A percentile compares a stretch with the other conserved stretches of the same genome.
phyloP scores from a whole-genome alignment of 2,888 invertebrate species.

The Metellina segmentata region DNA sequence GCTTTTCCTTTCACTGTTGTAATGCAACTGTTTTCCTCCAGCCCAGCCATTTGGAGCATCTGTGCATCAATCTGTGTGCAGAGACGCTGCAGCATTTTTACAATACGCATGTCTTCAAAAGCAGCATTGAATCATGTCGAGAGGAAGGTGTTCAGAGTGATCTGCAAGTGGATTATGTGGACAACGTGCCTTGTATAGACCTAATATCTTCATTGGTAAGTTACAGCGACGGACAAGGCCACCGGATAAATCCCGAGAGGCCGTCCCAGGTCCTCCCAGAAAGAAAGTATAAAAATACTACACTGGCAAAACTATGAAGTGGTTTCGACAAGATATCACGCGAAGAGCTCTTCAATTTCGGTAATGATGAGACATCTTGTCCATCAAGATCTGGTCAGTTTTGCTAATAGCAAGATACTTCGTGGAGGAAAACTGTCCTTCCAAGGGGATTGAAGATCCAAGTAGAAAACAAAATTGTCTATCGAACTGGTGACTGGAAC shows the following conservation, averaged over 20 bases:
- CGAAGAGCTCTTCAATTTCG: no score
- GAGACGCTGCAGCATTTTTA: constrained; percentile 99
- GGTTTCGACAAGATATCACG: no score
- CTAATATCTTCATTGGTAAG: constrained; percentile 91
- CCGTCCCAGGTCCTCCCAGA: no score
- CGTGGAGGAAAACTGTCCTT: no score
- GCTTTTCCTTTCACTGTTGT: no score
- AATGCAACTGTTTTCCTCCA: constrained; percentile 78
- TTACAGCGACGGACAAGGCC: neutral
- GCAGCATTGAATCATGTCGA: constrained; percentile 94
- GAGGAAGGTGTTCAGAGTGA: constrained; percentile 95
- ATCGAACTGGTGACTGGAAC: no score
- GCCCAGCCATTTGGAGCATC: constrained; percentile 93
- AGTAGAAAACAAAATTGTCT: no score
- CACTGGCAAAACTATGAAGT: neutral
- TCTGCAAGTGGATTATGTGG: constrained; percentile 95
- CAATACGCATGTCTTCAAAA: constrained; percentile 97
- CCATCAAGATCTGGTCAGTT: no score
- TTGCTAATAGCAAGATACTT: no score
- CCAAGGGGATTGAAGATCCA: no score
- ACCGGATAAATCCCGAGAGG: no score
- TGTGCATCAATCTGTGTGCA: constrained; percentile 96
- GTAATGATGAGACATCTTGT: no score
- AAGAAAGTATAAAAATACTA: neutral
- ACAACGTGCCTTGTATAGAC: constrained; percentile 97